Conservation (phyloP, 2,113 vertebrate species). For the Podocnemis expansa region DNA sequence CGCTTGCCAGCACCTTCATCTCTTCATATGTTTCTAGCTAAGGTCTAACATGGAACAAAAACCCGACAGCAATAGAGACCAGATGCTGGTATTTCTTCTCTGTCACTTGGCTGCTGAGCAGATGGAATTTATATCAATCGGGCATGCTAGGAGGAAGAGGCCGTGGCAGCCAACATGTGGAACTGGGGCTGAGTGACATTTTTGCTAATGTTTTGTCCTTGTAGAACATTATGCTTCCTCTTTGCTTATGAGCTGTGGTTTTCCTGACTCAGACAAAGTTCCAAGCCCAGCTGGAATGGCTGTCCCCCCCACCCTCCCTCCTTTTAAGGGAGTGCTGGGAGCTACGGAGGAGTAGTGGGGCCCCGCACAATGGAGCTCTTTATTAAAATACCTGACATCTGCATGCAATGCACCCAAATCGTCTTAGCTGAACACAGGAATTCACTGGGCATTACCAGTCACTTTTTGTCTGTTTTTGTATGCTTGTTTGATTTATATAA, state of each 20-base stretch:
- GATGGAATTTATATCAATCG: constrained; percentile 97
- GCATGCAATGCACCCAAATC: constrained; percentile 83
- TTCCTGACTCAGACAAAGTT: constrained; percentile 97
- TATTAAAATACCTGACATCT: constrained; percentile 92
- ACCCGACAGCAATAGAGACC: constrained; percentile 93
- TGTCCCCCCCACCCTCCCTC: constrained; percentile 77
- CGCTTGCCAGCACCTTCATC: constrained; percentile 85
- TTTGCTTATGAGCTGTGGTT: constrained; percentile 98
- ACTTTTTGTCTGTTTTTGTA: constrained; percentile 74
- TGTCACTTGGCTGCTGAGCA: constrained; percentile 96
- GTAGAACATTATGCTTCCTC: constrained; percentile 99
- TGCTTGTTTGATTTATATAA: constrained; percentile 85
- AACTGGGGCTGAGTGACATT: constrained; percentile 98
- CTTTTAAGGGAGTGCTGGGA: constrained; percentile 78
- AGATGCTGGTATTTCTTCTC: constrained; percentile 93
- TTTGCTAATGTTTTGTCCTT: constrained; percentile 99
- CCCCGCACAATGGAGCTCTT: constrained; percentile 88
- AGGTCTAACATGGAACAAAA: constrained; percentile 90
- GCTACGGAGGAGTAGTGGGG: constrained; percentile 73
- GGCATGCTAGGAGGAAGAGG: constrained; percentile 89
- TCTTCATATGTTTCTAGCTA: constrained; percentile 91
- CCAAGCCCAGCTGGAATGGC: constrained; percentile 98
- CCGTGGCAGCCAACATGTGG: constrained; percentile 94
- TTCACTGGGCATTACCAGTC: constrained; percentile 82
- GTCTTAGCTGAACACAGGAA: constrained; percentile 79